phyloP scores from a whole-genome alignment of 2,113 vertebrate species.

The Mobula hypostoma region DNA sequence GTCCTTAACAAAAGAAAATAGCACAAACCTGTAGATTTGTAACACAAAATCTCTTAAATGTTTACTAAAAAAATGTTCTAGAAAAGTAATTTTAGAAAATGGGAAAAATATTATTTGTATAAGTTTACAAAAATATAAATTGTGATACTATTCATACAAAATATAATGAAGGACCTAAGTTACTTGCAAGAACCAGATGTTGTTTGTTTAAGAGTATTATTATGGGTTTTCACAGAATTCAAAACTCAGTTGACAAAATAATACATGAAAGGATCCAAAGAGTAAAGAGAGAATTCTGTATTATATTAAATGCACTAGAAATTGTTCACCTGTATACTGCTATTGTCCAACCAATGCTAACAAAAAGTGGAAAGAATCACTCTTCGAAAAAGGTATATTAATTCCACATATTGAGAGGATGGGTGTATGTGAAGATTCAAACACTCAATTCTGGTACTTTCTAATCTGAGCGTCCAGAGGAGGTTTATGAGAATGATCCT shows the following conservation, averaged over 20 bases:
- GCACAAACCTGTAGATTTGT: neutral
- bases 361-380: neutral
- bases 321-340: neutral
- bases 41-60: neutral
- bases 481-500: too few relatives aligned
- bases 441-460: neutral
- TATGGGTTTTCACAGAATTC: neutral
- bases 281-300: neutral
- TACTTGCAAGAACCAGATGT: neutral
- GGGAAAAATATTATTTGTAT: neutral
- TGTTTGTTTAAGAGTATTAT: neutral
- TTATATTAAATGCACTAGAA: neutral
- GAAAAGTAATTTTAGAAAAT: slow-evolving; percentile 14
- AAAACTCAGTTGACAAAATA: neutral
- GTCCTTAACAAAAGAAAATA: neutral
- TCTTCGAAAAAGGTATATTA: neutral
- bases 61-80: neutral
- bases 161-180: neutral
- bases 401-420: neutral
- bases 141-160: neutral
- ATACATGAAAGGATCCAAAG: neutral
- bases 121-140: slow-evolving; percentile 23
- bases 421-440: neutral
- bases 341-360: neutral
- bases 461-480: neutral